Evolutionary conservation across 2,113 vertebrate species (phyloP), one percentile per base, ranked within the genome.

Genomic region (Microcebus griseorufus): DNA sequence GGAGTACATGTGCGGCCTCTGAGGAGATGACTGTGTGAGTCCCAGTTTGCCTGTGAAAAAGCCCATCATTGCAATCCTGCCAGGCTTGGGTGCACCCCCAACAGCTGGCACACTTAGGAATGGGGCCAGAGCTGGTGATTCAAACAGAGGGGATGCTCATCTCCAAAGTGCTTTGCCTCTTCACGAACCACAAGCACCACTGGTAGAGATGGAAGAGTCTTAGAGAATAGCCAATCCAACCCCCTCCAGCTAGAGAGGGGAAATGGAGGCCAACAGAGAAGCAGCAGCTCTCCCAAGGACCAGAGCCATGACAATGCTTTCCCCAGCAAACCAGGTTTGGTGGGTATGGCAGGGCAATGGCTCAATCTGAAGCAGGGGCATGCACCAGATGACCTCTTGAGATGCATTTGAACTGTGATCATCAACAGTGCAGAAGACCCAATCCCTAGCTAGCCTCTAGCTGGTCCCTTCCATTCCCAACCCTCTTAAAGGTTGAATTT

Each of bases 101-200:
- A 89, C 86, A 60, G 92, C 86, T 76, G 92, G 96, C 37, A 23
- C 55, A 91, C 69, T 92, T 0, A 58, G 96, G 89, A 97, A 86
- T 7, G 32, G 60, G 64, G 73, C 96, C 95, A 95, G 80, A 39
- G 45, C 69, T 83, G 79, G 48, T 92, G 95, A 94, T 32, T 96
- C 85, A 95, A 75, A 60, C 39, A 34, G 1, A 58, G 58, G 42
- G 37, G 55, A 51, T 90, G 91, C 78, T 88, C 73, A 53, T 72
- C 94, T 97, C 79, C 62, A 39, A 88, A 88, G 42, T 51, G 73
- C 81, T 85, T 81, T 53, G 65, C 55, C 69, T 80, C 94, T 93
- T 70, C 53, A 27, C 18, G 32, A 95, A 73, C 45, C 37, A 72
- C 45, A 53, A 34, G 16, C 17, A 22, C 58, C 79, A 81, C 39